Conservation (phyloP, 64 coral and sea anemone species). For the Catalaphyllia jardinei region DNA sequence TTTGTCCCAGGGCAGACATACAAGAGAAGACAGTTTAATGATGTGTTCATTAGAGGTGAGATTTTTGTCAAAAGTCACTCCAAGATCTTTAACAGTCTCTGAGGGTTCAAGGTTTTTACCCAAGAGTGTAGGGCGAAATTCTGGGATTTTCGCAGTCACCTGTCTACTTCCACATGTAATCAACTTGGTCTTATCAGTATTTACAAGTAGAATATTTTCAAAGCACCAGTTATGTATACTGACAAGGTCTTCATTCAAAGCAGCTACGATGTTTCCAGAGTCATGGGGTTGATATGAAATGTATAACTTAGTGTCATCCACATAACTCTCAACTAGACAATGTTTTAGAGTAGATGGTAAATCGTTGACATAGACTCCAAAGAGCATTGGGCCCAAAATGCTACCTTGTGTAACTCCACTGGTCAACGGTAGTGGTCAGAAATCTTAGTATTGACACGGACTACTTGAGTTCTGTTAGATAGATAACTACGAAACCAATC, state of each 20-base stretch:
- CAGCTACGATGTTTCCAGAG: not conserved
- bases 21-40: constrained; percentile 24
- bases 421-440: not conserved
- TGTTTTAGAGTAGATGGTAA: constrained; percentile 17
- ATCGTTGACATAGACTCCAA: constrained; percentile 10
- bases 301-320: constrained; percentile 33
- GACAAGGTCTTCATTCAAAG: constrained; percentile 37
- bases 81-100: not conserved
- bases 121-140: constrained; percentile 12
- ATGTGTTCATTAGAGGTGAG: not conserved
- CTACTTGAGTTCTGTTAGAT: not conserved
- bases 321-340: not conserved
- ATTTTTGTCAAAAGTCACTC: no score
- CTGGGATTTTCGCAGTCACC: constrained; percentile 2
- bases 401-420: constrained; percentile 7
- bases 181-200: constrained; percentile 32
- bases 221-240: constrained; percentile 48
- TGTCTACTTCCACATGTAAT: constrained; percentile 5
- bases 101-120: constrained; percentile 36
- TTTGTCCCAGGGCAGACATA: constrained; percentile 21
- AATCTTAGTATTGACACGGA: not conserved
- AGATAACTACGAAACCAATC: not conserved
- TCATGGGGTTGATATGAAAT: constrained; percentile 29
- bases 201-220: constrained; percentile 45
- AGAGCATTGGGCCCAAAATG: constrained; percentile 11